These are phyloP conservation scores for Psilanteris sp. DNA, from an alignment of 1,140 invertebrate species.

Conservation along the genomic window DNA sequence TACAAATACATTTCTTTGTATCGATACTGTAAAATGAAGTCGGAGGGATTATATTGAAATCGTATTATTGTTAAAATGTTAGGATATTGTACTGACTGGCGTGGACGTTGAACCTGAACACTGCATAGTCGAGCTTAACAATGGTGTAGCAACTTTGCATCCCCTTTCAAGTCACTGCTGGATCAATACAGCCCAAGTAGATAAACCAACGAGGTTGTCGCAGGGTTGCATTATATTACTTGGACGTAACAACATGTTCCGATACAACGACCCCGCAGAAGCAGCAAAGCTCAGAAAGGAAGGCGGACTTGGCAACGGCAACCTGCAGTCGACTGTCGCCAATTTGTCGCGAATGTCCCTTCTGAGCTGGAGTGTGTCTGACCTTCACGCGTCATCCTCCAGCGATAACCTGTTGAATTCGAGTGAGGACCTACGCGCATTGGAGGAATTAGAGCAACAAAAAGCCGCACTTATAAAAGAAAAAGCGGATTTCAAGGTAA, in stretches of 20 bases:
- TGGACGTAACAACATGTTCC: slow-evolving; percentile 94
- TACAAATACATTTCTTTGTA: too few species aligned
- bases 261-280: slow-evolving; percentile 95
- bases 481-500: slow-evolving; percentile 78
- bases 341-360: slow-evolving; percentile 91
- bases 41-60: too few species aligned
- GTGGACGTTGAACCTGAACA: slow-evolving; percentile 91
- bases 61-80: background rate
- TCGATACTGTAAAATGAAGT: too few species aligned
- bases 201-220: slow-evolving; percentile 86
- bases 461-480: slow-evolving; percentile 79
- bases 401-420: slow-evolving; percentile 84
- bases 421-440: slow-evolving; percentile 75
- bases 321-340: slow-evolving; percentile 82
- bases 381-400: slow-evolving; percentile 86
- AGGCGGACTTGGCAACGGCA: slow-evolving; percentile 80
- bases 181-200: slow-evolving; percentile 89
- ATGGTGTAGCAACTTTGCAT: slow-evolving; percentile 87
- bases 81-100: slow-evolving; percentile 90
- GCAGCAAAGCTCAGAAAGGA: slow-evolving; percentile 90
- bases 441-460: slow-evolving; percentile 78
- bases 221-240: slow-evolving; percentile 92
- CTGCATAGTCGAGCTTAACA: slow-evolving; percentile 87
- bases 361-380: slow-evolving; percentile 90
- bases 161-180: slow-evolving; percentile 89